A percentile compares a stretch with the other conserved stretches of the same genome.
phyloP scores from a whole-genome alignment of 2,888 invertebrate genomes.

The Netelia inedita region DNA sequence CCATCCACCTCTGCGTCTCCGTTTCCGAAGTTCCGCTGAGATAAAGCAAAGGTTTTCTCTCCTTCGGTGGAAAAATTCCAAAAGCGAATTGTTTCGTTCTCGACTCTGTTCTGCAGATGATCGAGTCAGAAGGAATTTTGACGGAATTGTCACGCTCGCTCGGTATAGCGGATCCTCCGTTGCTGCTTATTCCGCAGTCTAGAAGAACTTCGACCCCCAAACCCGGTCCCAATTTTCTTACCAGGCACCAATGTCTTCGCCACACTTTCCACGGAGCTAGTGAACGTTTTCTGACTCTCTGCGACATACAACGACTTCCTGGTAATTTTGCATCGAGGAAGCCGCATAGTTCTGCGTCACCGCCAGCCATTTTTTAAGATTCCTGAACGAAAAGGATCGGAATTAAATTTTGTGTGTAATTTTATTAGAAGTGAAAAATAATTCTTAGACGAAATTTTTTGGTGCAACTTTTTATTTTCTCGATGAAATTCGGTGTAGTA shows the following conservation, averaged over 20 bases:
- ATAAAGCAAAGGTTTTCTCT: conserved; percentile 88
- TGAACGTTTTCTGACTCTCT: conserved; percentile 79
- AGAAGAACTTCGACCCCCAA: conserved; percentile 77
- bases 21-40: conserved; percentile 89
- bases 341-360: conserved; percentile 79
- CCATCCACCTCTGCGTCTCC: conserved; percentile 90
- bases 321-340: conserved; percentile 81
- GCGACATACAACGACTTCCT: conserved; percentile 77
- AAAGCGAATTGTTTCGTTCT: conserved; percentile 90
- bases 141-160: conserved; percentile 78
- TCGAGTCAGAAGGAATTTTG: conserved; percentile 87
- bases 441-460: neutral
- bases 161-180: conserved; percentile 60
- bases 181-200: conserved; percentile 74
- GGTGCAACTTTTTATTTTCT: neutral
- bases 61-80: conserved; percentile 88
- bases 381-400: neutral
- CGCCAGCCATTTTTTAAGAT: conserved; percentile 70
- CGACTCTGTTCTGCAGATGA: conserved; percentile 89
- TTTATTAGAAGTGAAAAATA: neutral
- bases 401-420: neutral
- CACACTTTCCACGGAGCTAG: conserved; percentile 81
- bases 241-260: conserved; percentile 82
- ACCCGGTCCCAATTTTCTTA: conserved; percentile 77
- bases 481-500: neutral